phyloP scores from a whole-genome alignment of 2,888 invertebrate genomes.

The Harmothoe impar region DNA sequence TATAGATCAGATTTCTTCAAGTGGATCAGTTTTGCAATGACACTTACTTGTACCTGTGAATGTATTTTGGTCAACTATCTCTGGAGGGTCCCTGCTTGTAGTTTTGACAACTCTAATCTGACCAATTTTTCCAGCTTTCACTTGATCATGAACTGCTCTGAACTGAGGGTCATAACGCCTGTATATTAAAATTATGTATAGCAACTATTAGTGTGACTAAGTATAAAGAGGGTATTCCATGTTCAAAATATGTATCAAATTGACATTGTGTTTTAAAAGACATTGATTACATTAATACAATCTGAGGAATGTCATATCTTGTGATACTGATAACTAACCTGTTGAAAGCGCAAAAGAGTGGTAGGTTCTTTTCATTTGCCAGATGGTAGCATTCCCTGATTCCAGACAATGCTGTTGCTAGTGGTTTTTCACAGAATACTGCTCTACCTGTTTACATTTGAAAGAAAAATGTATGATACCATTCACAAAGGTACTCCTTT shows the following conservation, averaged over 20 bases:
- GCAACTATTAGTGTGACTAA: too few relatives aligned
- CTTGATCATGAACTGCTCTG: conserved; percentile 84
- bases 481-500: too few relatives aligned
- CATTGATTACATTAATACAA: too few relatives aligned
- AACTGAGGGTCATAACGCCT: conserved; percentile 88
- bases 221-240: too few relatives aligned
- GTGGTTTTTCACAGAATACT: conserved; percentile 89
- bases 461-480: too few relatives aligned
- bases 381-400: conserved; percentile 75
- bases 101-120: conserved; percentile 87
- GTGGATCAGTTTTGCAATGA: too few relatives aligned
- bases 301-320: too few relatives aligned
- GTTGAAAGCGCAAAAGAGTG: conserved; percentile 88
- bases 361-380: conserved; percentile 75
- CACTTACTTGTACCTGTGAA: not conserved
- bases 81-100: conserved; percentile 87
- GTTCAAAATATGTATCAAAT: too few relatives aligned
- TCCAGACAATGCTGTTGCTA: conserved; percentile 86
- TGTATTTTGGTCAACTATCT: conserved; percentile 72
- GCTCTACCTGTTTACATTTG: conserved; percentile 86
- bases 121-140: conserved; percentile 86
- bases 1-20: too few relatives aligned
- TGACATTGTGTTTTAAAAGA: too few relatives aligned
- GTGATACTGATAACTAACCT: too few relatives aligned
- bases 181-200: not conserved